phyloP scores from a whole-genome alignment of 2,113 vertebrate species.

The Emberiza fucata region DNA sequence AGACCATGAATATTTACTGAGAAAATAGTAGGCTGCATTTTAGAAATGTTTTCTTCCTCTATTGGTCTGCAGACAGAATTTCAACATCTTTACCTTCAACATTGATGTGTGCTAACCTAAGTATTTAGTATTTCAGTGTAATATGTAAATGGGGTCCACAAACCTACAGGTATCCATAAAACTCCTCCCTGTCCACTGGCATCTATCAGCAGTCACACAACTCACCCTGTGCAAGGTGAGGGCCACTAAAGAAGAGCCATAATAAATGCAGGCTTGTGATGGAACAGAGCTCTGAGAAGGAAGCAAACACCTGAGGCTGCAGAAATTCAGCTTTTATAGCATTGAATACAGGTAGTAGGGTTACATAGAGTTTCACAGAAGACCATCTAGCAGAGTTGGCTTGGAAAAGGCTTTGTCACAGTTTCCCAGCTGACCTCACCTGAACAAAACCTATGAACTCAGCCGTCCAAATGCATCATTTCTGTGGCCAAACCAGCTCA shows the following conservation, averaged over 20 bases:
- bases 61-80: not conserved
- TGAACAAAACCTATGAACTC: not conserved
- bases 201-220: fast-evolving
- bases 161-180: not conserved
- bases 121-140: not conserved
- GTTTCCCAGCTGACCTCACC: not conserved
- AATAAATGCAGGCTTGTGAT: not conserved
- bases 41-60: not conserved
- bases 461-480: not conserved
- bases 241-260: not conserved
- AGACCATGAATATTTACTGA: not conserved
- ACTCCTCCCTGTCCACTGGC: not conserved
- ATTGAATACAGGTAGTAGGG: not conserved
- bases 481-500: not conserved
- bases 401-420: not conserved
- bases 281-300: not conserved
- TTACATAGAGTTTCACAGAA: not conserved
- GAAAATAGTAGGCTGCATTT: not conserved
- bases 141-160: too few species aligned
- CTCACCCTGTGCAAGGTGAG: fast-evolving
- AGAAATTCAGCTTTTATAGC: not conserved
- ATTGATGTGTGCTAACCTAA: not conserved
- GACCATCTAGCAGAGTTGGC: not conserved
- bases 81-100: not conserved
- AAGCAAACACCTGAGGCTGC: not conserved